A percentile compares a stretch with the other conserved stretches of the same genome.
phyloP scores from a whole-genome alignment of 2,113 vertebrate genomes.

The Pantherophis guttatus region DNA sequence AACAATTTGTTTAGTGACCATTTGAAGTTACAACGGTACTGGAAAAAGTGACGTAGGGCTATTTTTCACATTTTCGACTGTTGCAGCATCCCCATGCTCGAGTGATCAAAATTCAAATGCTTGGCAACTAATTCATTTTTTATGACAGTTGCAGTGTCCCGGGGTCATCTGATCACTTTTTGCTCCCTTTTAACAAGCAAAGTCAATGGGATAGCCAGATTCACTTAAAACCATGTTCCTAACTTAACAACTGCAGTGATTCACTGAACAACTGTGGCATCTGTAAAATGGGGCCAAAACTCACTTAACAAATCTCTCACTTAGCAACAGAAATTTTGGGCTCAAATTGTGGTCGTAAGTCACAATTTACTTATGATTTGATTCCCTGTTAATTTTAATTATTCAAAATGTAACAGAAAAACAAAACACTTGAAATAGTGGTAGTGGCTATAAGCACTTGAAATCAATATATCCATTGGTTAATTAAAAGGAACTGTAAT shows the following conservation, averaged over 20 bases:
- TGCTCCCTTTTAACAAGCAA: not conserved
- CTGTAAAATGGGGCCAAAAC: not conserved
- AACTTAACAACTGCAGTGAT: too few relatives aligned
- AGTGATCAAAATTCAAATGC: not conserved
- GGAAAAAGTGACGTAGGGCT: not conserved
- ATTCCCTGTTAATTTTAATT: not conserved
- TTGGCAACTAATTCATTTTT: not conserved
- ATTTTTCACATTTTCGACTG: not conserved
- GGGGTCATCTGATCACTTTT: not conserved
- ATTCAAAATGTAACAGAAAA: not conserved
- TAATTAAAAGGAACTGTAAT: not conserved
- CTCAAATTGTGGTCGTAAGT: not conserved
- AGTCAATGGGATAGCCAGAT: not conserved
- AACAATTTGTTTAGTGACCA: not conserved
- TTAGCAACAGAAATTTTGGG: not conserved
- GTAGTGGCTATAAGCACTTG: not conserved
- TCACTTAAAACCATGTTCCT: not conserved
- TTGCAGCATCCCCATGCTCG: not conserved
- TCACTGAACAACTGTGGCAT: too few relatives aligned
- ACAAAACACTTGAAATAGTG: not conserved
- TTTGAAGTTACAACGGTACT: not conserved
- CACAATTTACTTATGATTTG: not conserved
- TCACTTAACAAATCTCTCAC: not conserved
- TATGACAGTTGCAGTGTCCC: not conserved
- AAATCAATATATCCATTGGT: not conserved